Base-by-base conservation (phyloP, 1,140 invertebrate species). In the Trichoplusia ni region DNA sequence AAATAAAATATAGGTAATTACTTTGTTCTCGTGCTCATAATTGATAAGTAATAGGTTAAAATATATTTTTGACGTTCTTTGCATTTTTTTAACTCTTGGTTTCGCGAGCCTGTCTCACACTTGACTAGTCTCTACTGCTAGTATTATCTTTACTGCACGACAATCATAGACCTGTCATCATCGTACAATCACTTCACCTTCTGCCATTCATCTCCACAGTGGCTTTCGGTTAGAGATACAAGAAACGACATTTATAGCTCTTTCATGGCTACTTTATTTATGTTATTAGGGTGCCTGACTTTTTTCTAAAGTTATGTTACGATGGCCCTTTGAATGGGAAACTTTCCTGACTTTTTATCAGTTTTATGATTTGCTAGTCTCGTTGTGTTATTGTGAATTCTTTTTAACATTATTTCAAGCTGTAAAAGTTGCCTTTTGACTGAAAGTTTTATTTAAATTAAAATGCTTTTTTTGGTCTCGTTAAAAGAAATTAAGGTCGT, bases 261-360 rank as follows among this genome's bases (percentile, higher is more conserved):
- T 40, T 56, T 56, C 14, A 56, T 40, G 3, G 8, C 23, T 40
- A 54, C 18, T 40, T 56, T 56, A 56, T 56, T 56, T 40, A 56
- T 27, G 8, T 40, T 56, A 40, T 29, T 29, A 56, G 35, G 7
- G 35, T 35, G 8, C 18, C 9, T 21, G 47, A 51, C 16, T 51
- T 51, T 21, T 44, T 51, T 47, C 25, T 14, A 1, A 35, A 51
- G 21, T 46, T 27, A 11, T 27, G 42, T 14, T 21, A 18, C 11
- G 2, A 19, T 11, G 2, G 13, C 4, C 13, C 2, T 25, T 27
- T 18, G 18, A 47, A 29, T 18, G 2, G 44, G n/a, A 47, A 18
- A 18, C 25, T 31, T 2, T 8, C 9, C 7, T 13, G 6, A 29
- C 25, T 29, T 47, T 29, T 23, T n/a, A 3, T 9, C 7, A 1